Percentiles rank a stretch among this genome's conserved stretches.
These are phyloP conservation scores for Isichthys henryi DNA, from an alignment of 2,113 vertebrate genomes.

Conservation along the genomic window DNA sequence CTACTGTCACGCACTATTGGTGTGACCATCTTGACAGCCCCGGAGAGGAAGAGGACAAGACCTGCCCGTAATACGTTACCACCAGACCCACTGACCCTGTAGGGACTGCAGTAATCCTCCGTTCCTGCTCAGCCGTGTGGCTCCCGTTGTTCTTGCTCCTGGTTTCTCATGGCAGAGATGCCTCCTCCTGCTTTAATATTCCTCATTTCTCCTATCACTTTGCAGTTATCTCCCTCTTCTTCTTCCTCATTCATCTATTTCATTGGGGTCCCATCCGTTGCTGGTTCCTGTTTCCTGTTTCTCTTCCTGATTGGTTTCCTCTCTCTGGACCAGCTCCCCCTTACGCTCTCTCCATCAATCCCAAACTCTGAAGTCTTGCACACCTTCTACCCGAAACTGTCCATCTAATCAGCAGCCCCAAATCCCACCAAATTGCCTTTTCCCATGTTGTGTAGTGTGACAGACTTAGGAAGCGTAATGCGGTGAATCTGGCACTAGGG, in stretches of 20 bases:
- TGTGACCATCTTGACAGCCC: background rate
- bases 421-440: background rate
- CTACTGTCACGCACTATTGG: background rate
- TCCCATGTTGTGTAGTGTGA: background rate
- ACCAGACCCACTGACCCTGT: background rate
- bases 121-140: background rate
- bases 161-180: background rate
- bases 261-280: background rate
- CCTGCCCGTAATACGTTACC: background rate
- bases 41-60: background rate
- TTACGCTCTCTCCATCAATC: background rate
- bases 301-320: background rate
- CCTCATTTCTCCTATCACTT: background rate
- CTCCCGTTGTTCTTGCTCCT: background rate
- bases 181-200: background rate
- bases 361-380: background rate
- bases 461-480: background rate
- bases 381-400: background rate
- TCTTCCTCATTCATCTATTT: background rate
- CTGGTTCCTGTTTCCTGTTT: background rate
- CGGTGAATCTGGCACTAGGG: background rate
- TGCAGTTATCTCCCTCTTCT: background rate
- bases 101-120: background rate
- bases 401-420: background rate
- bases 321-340: background rate